Conservation (phyloP, 2,888 invertebrate genomes). For the Drosophila neonasuta region DNA sequence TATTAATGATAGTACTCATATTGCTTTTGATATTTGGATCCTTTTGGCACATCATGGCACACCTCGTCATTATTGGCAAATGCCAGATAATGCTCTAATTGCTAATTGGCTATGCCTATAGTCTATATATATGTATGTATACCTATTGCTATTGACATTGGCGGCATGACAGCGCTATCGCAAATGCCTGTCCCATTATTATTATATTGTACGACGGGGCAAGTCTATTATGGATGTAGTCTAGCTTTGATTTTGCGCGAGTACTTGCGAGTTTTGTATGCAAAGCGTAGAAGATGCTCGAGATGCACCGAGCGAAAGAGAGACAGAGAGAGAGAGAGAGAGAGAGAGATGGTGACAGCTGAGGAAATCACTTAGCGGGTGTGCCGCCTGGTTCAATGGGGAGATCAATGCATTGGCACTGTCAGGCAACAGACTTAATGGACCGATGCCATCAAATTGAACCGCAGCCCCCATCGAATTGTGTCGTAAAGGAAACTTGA, state of each 20-base stretch:
- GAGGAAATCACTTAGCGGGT: conserved; percentile 64
- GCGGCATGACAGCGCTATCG: conserved; percentile 19
- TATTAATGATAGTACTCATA: conserved; percentile 15
- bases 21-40: conserved; percentile 10
- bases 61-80: conserved; percentile 44
- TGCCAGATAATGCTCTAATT: conserved; percentile 68
- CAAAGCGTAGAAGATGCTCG: conserved; percentile 25
- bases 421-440: conserved; percentile 28
- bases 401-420: conserved; percentile 43
- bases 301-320: too few relatives aligned
- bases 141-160: conserved; percentile 37
- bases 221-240: conserved; percentile 24
- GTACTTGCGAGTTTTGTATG: conserved; percentile 33
- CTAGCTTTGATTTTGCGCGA: conserved; percentile 2
- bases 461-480: conserved; percentile 1
- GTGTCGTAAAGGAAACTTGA: conserved; percentile 25
- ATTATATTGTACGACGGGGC: conserved; percentile 11
- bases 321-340: too few relatives aligned
- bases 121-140: too few relatives aligned
- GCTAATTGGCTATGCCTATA: conserved; percentile 48
- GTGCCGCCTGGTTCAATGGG: conserved; percentile 44
- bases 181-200: conserved; percentile 20
- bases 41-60: conserved; percentile 28
- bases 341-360: conserved; percentile 9
- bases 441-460: conserved; percentile 21